Conservation (phyloP, 2,888 invertebrate genomes). For the Rapana venosa region DNA sequence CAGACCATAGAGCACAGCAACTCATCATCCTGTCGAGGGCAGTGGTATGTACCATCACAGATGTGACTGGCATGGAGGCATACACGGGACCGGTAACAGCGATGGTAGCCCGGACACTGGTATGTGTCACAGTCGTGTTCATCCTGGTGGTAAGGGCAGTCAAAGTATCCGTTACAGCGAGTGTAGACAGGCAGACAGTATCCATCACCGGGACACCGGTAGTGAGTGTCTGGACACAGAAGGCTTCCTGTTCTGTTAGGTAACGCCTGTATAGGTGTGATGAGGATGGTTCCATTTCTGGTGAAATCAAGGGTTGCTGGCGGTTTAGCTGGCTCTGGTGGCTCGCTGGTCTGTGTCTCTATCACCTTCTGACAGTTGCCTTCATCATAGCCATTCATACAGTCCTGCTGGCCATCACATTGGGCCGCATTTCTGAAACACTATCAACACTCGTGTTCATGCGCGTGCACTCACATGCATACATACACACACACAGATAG, state of each 20-base stretch:
- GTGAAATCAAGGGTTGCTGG: neutral
- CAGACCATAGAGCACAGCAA: slow-evolving; percentile 23
- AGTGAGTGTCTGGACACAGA: slow-evolving; percentile 34
- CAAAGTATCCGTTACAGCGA: slow-evolving; percentile 27
- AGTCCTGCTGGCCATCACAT: neutral
- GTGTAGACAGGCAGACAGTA: slow-evolving; percentile 36
- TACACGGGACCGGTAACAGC: slow-evolving; percentile 18
- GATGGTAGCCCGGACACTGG: slow-evolving; percentile 35
- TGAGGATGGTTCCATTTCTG: neutral
- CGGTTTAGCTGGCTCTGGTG: neutral
- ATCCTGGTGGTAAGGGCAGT: slow-evolving; percentile 28
- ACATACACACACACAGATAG: neutral
- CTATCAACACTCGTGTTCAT: neutral
- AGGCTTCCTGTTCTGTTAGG: neutral
- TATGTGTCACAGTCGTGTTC: slow-evolving; percentile 29
- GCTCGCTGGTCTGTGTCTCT: neutral
- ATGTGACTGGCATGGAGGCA: slow-evolving; percentile 35
- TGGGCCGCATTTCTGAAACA: neutral
- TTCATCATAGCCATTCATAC: neutral
- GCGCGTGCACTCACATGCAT: neutral
- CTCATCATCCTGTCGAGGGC: slow-evolving; percentile 36
- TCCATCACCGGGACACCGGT: slow-evolving; percentile 11
- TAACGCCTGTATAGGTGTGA: neutral
- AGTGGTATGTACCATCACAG: slow-evolving; percentile 41
- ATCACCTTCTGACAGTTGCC: neutral